Evolutionary conservation across 2,888 invertebrate species (phyloP), one percentile per base, ranked within the genome.

Genomic region (Cataglyphis altisquamis): DNA sequence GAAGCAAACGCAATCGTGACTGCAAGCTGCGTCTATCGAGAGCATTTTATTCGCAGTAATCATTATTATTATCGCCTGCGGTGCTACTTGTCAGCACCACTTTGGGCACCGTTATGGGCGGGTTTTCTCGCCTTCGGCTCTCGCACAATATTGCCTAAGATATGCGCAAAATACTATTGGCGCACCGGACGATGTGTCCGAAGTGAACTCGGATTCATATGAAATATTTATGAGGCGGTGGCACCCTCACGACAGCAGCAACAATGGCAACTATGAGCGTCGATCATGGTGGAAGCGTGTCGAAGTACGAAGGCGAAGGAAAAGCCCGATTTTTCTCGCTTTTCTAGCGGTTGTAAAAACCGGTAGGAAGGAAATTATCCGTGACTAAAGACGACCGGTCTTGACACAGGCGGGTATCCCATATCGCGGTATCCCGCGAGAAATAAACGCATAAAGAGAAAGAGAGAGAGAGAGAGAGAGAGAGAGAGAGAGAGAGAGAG

Each of bases 111-210:
- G 29, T 72, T 25, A 15, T 63, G 70, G 62, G 78, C 74, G 75
- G 62, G 55, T 29, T n/a, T 29, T 4, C 32, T 57, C 48, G 41
- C 21, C 25, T 62, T 45, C 48, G 12, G 25, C 55, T 85, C 81
- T 90, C 74, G 85, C 48, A 78, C 84, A 84, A 88, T 82, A 86
- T 84, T 88, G 72, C 84, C 66, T 82, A 80, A 85, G 87, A 86
- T 89, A 89, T 87, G 87, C 88, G 86, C 88, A 88, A 90, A 91
- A 91, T 89, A 88, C 89, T 89, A 90, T 90, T 85, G 88, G 83
- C 87, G 82, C 85, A 82, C 86, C 62, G 83, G 74, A 84, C 68
- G 64, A 48, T 39, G 57, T 18, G 48, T 52, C 48, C 55, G 74
- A 67, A 66, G 10, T 29, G 29, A 67, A 72, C 32, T 72, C n/a